Percentiles rank a stretch among this genome's conserved stretches.
Evolutionary conservation across 2,797 vertebrate species (phyloP).

Genomic region (Galaxias olidus): DNA sequence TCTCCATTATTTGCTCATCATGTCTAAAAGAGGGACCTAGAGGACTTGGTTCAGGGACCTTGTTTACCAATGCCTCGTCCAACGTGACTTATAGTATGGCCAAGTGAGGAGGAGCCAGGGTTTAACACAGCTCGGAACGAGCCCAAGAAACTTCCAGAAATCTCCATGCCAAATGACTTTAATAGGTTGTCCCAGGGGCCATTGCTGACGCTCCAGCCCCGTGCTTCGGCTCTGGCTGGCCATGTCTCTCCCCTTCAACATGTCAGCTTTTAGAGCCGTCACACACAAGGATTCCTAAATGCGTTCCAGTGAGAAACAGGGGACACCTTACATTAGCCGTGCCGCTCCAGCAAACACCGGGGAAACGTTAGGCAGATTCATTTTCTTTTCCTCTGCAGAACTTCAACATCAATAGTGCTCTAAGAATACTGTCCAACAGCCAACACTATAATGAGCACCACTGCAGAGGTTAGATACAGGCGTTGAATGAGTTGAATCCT

Average conservation of each 20-base stretch:
- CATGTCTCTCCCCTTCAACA: conserved; percentile 57
- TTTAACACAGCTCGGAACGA: conserved; percentile 62
- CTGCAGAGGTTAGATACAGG: conserved; percentile 20
- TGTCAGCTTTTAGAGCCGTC: conserved; percentile 50
- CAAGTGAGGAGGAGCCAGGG: conserved; percentile 33
- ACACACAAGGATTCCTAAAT: conserved; percentile 56
- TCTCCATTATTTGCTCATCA: conserved; percentile 55
- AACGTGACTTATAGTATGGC: conserved; percentile 53
- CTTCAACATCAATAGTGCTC: conserved; percentile 60
- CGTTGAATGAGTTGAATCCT: conserved; percentile 12
- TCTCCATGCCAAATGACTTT: conserved; percentile 71
- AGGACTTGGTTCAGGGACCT: conserved; percentile 54
- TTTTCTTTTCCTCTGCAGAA: conserved; percentile 27
- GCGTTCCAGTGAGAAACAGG: conserved; percentile 60
- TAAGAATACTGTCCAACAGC: conserved; percentile 42
- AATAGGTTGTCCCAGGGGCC: conserved; percentile 71
- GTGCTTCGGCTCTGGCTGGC: conserved; percentile 46
- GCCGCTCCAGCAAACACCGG: conserved; percentile 45
- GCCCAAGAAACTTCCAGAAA: conserved; percentile 71
- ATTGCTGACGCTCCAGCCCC: conserved; percentile 64
- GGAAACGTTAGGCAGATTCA: conserved; percentile 50
- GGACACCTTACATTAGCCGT: conserved; percentile 66
- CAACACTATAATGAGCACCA: conserved; percentile 38
- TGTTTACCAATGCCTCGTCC: conserved; percentile 59
- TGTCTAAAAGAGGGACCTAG: conserved; percentile 45